Evolutionary conservation across 1,140 invertebrate genomes (phyloP).

Genomic region (Pissodes strobi): DNA sequence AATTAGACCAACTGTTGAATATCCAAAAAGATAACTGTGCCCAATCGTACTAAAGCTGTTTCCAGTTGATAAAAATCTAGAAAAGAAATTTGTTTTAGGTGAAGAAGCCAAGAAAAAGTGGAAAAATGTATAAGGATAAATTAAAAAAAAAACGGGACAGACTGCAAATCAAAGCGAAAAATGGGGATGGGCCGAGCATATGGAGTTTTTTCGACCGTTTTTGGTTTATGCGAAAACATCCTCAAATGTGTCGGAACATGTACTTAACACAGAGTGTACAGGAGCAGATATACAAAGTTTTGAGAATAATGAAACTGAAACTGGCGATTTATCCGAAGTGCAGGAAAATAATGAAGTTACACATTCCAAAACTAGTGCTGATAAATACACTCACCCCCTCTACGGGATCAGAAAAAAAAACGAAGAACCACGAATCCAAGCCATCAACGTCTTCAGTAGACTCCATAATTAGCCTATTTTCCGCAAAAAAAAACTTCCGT

Average conservation of each 20-base stretch:
- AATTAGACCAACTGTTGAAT: conserved; percentile 17
- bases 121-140: conserved; percentile 22
- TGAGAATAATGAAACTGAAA: no score
- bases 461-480: conserved; percentile 2
- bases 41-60: conserved; percentile 26
- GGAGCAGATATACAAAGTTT: no score
- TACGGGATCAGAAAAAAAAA: conserved; percentile 10
- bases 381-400: conserved; percentile 3
- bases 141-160: conserved; percentile 31
- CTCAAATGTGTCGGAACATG: conserved; percentile 8
- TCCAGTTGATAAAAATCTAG: conserved; percentile 30
- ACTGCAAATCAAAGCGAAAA: conserved; percentile 18
- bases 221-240: conserved; percentile 17
- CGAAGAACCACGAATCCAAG: neutral
- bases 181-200: conserved; percentile 13
- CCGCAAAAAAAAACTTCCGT: neutral
- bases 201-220: conserved; percentile 21
- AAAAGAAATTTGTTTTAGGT: conserved; percentile 21
- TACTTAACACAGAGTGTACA: conserved; percentile 1
- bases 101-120: conserved; percentile 29
- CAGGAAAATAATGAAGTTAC: conserved; percentile 13
- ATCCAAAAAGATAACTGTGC: conserved; percentile 24
- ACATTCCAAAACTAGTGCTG: no score
- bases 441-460: conserved; percentile 13
- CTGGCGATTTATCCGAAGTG: conserved; percentile 5